Base-by-base conservation (phyloP, 2,797 vertebrate genomes). In the Thalassophryne amazonica region DNA sequence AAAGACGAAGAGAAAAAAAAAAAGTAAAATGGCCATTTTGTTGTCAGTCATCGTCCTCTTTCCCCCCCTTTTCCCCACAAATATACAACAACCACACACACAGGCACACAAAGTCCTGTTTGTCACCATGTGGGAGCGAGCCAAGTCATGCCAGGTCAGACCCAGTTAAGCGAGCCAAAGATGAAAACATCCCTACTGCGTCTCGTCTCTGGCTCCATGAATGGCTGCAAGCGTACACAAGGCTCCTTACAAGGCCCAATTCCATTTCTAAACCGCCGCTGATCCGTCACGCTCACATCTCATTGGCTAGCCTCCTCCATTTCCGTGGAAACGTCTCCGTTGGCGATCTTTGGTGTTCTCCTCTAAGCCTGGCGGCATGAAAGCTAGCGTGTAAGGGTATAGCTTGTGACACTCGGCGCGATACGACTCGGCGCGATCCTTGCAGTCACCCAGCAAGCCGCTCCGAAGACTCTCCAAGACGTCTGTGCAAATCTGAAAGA, bases 321-420 rank as follows among this genome's bases (percentile, higher is more conserved):
- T 58, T 87, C 87, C 7, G 93, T 92, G 51, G 93, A 95, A 84
- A 93, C 89, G 88, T 97, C 93, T 72, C 95, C 95, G 16, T 98
- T 98, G 78, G 95, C 90, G 86, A 95, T 93, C 76, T 92, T 87
- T 91, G 85, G 89, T 87, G 87, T 95, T 94, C 86, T 96, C 94
- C 81, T 97, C 93, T 83, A 94, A 95, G 62, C 93, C 94, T 27
- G 94, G 93, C 28, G 95, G 94, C 94, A 96, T 93, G 86, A 98
- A 97, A 80, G 93, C 92, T 88, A 96, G 87, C 85, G 94, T 90
- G 52, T 95, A 95, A 60, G 94, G 94, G 85, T 86, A 98, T 83
- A 96, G 80, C 89, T 92, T 92, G 59, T 97, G 93, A 89, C 94
- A 96, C 86, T 88, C 85, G 15, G 82, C 86, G 68, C 93, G 90